Evolutionary conservation across 2,888 invertebrate species (phyloP), one percentile per base, ranked within the genome.

Genomic region (Xestia sexstrigata): DNA sequence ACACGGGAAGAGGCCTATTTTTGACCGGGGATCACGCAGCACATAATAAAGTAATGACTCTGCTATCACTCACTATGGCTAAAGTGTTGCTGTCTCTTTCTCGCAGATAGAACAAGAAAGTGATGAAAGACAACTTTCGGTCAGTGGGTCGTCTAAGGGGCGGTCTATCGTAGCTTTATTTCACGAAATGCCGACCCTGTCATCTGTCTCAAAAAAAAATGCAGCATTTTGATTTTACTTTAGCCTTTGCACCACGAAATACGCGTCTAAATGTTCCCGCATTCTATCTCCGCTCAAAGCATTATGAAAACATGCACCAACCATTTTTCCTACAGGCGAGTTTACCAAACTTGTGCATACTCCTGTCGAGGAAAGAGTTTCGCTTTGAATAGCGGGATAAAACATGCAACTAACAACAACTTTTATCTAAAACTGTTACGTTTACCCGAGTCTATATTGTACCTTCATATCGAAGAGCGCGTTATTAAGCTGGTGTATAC

Each of bases 1-100:
- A 67, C 26, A 83, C 67, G 20, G 79, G 79, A 79, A 83, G 66
- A 39, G n/a, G 20, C 58, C 67, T 79, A 83, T 83, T 77, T 30
- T 23, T 52, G 20, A 62, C 60, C 78, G 83, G 78, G 5, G 45
- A 35, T 67, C 60, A 83, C 60, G 78, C 45, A n/a, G 6, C 47
- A 52, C 26, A n/a, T 45, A 20, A 39, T 39, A 55, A 47, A 47
- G 63, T n/a, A 82, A 82, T 52, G 58, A 49, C 30, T 13, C 0
- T 30, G 17, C 15, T 52, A 20, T 47, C 20, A 42, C 17, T 72
- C 11, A 23, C 65, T 65, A 15, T 23, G 4, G 4, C 47, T n/a
- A n/a, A 39, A 79, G n/a, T 30, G 39, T 58, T 79, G 26, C 15
- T 39, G n/a, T 58, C 47, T 17, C n/a, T 23, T 15, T 26, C 35